Conservation (phyloP, 2,113 vertebrate species). For the Ptilorrhoa leucosticta region DNA sequence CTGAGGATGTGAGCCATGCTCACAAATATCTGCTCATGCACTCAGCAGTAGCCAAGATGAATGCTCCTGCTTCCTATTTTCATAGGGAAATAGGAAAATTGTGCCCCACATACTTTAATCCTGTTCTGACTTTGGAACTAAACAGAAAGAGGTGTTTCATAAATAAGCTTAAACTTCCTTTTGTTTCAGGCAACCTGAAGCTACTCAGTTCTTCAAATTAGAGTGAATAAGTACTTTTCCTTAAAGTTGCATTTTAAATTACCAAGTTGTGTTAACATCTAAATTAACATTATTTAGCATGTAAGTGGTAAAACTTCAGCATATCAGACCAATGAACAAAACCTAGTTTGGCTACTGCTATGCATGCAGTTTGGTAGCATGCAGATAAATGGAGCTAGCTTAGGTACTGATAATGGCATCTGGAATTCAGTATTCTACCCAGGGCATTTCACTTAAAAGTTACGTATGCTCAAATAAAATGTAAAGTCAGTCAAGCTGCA, state of each 20-base stretch:
- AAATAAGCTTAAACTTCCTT: not conserved
- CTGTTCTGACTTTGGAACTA: not conserved
- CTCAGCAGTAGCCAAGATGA: not conserved
- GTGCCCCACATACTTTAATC: not conserved
- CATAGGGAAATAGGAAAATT: not conserved
- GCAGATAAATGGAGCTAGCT: not conserved
- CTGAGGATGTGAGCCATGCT: not conserved
- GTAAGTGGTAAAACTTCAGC: not conserved
- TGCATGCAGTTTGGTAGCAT: accelerated
- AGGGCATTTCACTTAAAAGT: not conserved
- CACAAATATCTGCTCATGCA: not conserved
- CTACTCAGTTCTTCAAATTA: not conserved
- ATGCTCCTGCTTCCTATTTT: not conserved
- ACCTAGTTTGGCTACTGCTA: not conserved
- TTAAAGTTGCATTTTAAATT: not conserved
- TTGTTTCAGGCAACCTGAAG: not conserved
- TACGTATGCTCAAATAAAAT: not conserved
- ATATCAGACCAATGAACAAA: not conserved
- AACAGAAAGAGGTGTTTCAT: not conserved
- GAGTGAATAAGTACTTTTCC: not conserved
- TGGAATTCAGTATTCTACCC: not conserved
- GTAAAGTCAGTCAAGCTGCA: not conserved
- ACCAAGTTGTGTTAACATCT: not conserved
- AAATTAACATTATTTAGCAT: not conserved
- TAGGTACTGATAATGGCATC: not conserved